phyloP scores from a whole-genome alignment of 2,113 vertebrate species.

The Micromys minutus region DNA sequence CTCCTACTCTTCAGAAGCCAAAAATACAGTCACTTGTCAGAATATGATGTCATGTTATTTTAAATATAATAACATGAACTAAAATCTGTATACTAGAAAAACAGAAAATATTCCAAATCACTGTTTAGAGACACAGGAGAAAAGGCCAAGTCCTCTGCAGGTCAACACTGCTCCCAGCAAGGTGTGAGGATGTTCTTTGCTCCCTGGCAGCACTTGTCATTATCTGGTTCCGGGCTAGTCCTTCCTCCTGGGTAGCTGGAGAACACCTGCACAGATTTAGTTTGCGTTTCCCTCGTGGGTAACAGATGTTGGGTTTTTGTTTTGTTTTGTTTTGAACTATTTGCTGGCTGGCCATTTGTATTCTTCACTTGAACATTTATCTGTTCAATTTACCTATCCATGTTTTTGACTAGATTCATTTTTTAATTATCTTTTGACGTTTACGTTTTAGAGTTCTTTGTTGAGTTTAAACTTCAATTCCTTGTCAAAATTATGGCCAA shows the following conservation, averaged over 20 bases:
- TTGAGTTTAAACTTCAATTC: too few relatives aligned
- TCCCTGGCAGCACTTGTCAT: neutral
- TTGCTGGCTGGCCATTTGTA: neutral
- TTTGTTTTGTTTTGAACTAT: neutral
- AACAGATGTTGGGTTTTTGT: too few relatives aligned
- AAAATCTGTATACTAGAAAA: neutral
- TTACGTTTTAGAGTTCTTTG: too few relatives aligned
- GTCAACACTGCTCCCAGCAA: too few relatives aligned
- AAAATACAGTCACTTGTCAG: neutral
- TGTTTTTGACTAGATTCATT: too few relatives aligned
- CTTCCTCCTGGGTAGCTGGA: neutral
- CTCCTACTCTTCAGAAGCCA: too few relatives aligned
- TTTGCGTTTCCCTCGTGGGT: neutral
- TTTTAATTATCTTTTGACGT: too few relatives aligned
- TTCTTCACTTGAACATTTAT: neutral
- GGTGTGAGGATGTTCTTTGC: too few relatives aligned
- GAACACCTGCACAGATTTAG: neutral
- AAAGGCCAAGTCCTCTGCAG: neutral
- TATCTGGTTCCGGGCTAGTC: neutral
- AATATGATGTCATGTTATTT: neutral
- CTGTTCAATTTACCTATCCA: neutral
- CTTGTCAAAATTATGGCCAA: too few relatives aligned
- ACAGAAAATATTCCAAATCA: neutral
- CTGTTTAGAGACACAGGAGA: neutral
- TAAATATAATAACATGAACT: neutral